Percentiles rank a stretch among this genome's conserved stretches.
Conservation (phyloP, 2,797 vertebrate genomes). For the Acanthornis magna region DNA sequence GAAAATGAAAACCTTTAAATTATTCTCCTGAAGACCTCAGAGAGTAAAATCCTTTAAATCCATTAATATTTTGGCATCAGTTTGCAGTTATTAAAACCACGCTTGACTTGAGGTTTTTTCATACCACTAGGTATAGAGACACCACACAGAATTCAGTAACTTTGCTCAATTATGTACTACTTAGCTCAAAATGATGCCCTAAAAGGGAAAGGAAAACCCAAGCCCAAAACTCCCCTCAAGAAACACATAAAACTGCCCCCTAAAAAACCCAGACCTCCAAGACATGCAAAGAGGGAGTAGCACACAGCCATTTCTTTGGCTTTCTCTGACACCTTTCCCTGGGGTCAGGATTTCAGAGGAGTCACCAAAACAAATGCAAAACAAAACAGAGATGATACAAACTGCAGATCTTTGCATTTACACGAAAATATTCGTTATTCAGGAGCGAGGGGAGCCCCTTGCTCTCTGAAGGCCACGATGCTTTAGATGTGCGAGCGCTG, state of each 20-base stretch:
- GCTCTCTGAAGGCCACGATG: not conserved
- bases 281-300: not conserved
- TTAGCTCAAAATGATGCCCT: not conserved
- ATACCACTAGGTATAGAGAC: not conserved
- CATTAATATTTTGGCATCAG: conserved; percentile 22
- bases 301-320: not conserved
- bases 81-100: not conserved
- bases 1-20: conserved; percentile 1
- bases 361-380: not conserved
- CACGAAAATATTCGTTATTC: not conserved
- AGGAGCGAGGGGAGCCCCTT: not conserved
- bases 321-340: not conserved
- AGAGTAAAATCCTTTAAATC: conserved; percentile 17
- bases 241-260: fast-evolving
- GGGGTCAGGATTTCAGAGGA: not conserved
- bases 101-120: not conserved
- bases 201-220: not conserved
- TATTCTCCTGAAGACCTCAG: not conserved
- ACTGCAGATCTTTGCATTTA: not conserved
- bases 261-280: not conserved
- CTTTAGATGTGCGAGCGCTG: not conserved
- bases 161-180: not conserved
- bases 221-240: not conserved
- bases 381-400: not conserved
- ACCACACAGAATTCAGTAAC: not conserved